Evolutionary conservation across 1,140 invertebrate species (phyloP).

Genomic region (Eciton burchellii): DNA sequence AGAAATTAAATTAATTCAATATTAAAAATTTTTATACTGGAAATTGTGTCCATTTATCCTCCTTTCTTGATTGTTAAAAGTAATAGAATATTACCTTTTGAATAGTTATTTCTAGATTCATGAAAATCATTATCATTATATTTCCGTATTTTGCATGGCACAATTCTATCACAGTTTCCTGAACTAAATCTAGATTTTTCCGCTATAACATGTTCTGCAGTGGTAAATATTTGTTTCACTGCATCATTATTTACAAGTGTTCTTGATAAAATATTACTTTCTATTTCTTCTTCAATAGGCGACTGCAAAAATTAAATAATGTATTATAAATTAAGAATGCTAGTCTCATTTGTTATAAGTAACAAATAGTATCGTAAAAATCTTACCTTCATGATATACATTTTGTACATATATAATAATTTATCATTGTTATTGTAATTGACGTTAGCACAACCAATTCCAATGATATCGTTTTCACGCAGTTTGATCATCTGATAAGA

Average conservation of each 20-base stretch:
- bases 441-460: slow-evolving; percentile 68
- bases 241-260: slow-evolving; percentile 24
- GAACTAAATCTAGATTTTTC: background rate
- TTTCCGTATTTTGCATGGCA: slow-evolving; percentile 61
- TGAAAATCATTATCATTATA: background rate
- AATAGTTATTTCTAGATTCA: background rate
- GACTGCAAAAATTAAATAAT: background rate
- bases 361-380: slow-evolving; percentile 6
- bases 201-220: background rate
- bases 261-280: background rate
- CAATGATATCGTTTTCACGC: slow-evolving; percentile 69
- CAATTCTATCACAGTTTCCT: background rate
- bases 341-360: background rate
- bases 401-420: slow-evolving; percentile 67
- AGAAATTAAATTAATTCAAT: slow-evolving; percentile 17
- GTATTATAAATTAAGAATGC: slow-evolving; percentile 5
- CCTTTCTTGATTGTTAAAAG: background rate
- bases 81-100: slow-evolving; percentile 29
- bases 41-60: background rate
- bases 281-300: background rate
- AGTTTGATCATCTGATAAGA: slow-evolving; percentile 50
- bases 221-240: background rate
- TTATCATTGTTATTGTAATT: background rate
- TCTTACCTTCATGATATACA: slow-evolving; percentile 41
- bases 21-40: background rate